phyloP scores from a whole-genome alignment of 2,113 vertebrate genomes.

The Octodon degus region DNA sequence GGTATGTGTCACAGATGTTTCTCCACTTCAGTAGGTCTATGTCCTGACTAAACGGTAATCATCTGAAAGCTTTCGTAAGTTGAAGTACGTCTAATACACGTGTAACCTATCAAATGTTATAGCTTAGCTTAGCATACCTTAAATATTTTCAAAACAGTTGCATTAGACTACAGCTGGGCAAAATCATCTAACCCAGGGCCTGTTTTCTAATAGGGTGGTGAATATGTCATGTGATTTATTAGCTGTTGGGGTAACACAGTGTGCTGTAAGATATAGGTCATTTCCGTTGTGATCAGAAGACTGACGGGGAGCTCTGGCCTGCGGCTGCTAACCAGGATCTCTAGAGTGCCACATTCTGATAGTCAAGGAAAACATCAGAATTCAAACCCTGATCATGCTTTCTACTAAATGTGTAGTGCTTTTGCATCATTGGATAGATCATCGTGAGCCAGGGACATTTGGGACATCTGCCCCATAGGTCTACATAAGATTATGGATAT shows the following conservation, averaged over 20 bases:
- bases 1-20: not conserved
- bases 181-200: not conserved
- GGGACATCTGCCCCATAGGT: no score
- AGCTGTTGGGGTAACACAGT: not conserved
- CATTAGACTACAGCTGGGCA: not conserved
- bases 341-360: not conserved
- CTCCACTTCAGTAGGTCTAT: not conserved
- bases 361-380: not conserved
- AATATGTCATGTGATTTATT: no score
- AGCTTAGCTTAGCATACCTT: not conserved
- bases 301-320: not conserved
- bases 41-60: not conserved
- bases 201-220: not conserved
- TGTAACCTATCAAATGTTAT: not conserved
- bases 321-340: not conserved
- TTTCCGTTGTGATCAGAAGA: not conserved
- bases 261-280: not conserved
- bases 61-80: not conserved
- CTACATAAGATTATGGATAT: not conserved
- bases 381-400: not conserved
- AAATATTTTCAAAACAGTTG: not conserved
- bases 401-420: not conserved
- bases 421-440: not conserved
- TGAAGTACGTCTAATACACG: not conserved
- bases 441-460: not conserved